Evolutionary conservation across 2,797 vertebrate species (phyloP).

Genomic region (Sarcophilus harrisii): DNA sequence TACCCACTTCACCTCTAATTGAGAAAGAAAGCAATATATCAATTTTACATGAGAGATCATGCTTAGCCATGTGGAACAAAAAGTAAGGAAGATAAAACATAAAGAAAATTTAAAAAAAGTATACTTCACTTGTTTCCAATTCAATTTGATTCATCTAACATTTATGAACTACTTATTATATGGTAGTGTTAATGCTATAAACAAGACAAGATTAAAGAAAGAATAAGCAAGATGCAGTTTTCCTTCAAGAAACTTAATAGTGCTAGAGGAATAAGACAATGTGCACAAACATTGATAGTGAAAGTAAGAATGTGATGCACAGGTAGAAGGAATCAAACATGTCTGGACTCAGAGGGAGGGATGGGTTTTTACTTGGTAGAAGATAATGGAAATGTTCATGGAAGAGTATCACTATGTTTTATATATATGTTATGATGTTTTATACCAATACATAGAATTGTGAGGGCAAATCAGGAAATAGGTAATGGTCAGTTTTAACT

Average conservation of each 20-base stretch:
- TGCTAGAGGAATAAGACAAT: neutral
- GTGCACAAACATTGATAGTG: neutral
- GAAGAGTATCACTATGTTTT: neutral
- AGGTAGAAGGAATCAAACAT: neutral
- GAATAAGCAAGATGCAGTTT: neutral
- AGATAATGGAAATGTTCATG: neutral
- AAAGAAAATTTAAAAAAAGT: neutral
- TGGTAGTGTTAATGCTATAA: neutral
- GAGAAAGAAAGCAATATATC: neutral
- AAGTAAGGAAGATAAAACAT: neutral
- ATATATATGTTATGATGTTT: neutral
- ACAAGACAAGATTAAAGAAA: neutral
- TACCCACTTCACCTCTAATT: neutral
- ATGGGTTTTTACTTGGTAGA: neutral
- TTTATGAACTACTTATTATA: neutral
- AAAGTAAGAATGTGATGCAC: neutral
- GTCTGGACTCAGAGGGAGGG: neutral
- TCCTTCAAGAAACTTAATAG: neutral
- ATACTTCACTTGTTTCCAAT: neutral
- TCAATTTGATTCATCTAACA: neutral
- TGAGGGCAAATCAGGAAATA: neutral
- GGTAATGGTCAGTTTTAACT: neutral
- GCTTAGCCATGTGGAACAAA: neutral
- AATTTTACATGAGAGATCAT: neutral
- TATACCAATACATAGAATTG: neutral